phyloP scores from a whole-genome alignment of 2,888 invertebrate species.

The Chymomyza fuscimana region DNA sequence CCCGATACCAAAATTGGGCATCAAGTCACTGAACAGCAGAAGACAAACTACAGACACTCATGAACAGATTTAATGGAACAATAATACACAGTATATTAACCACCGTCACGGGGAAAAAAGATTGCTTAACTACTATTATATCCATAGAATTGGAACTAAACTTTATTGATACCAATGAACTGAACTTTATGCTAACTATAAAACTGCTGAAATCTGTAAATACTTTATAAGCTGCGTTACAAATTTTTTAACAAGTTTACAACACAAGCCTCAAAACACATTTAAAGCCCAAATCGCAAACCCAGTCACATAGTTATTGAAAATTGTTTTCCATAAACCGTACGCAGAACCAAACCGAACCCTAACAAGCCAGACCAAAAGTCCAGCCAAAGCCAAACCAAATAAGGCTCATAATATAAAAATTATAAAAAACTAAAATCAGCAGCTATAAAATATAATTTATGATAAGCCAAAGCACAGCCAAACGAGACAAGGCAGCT shows the following conservation, averaged over 20 bases:
- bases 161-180: too few relatives aligned
- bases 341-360: not conserved
- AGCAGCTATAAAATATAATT: conserved; percentile 66
- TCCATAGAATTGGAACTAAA: too few relatives aligned
- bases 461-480: conserved; percentile 55
- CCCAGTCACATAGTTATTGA: not conserved
- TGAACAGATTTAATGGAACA: too few relatives aligned
- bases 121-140: too few relatives aligned
- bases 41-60: too few relatives aligned
- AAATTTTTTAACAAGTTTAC: not conserved
- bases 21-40: too few relatives aligned
- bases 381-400: not conserved
- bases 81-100: too few relatives aligned
- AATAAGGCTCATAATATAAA: not conserved
- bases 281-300: not conserved
- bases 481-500: conserved; percentile 41
- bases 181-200: too few relatives aligned
- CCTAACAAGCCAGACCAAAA: not conserved
- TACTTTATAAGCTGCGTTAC: not conserved
- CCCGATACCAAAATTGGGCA: too few relatives aligned
- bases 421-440: conserved; percentile 29
- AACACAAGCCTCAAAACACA: not conserved
- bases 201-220: too few relatives aligned
- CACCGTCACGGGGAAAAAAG: too few relatives aligned
- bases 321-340: not conserved